phyloP scores from a whole-genome alignment of 2,888 invertebrate species.

The Brachyopa scutellaris region DNA sequence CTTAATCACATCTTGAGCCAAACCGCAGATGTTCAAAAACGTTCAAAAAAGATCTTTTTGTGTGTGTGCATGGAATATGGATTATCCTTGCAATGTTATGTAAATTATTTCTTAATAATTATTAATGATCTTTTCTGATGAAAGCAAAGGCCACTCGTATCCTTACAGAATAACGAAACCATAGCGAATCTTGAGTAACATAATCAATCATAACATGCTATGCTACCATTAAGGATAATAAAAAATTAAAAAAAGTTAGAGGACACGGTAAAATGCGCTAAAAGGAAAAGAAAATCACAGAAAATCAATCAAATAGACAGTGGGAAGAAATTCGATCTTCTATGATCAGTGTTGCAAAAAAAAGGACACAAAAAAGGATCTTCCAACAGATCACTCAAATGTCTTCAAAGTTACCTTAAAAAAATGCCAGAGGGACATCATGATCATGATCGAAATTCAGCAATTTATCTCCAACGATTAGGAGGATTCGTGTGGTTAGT shows the following conservation, averaged over 20 bases:
- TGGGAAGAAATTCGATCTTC: slow-evolving; percentile 50
- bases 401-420: slow-evolving; percentile 1
- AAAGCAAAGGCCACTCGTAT: slow-evolving; percentile 55
- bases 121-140: slow-evolving; percentile 58
- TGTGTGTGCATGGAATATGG: slow-evolving; percentile 59
- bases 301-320: slow-evolving; percentile 63
- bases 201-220: slow-evolving; percentile 55
- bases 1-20: slow-evolving; percentile 4
- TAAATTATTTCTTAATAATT: slow-evolving; percentile 71
- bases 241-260: background rate
- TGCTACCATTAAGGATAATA: slow-evolving; percentile 29
- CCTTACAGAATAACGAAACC: slow-evolving; percentile 6
- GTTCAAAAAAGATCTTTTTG: slow-evolving; percentile 11
- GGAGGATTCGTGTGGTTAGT: slow-evolving; percentile 25
- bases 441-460: slow-evolving; percentile 50
- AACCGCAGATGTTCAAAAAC: slow-evolving; percentile 64
- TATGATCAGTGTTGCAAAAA: slow-evolving; percentile 38
- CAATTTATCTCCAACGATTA: slow-evolving; percentile 62
- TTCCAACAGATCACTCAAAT: slow-evolving; percentile 44
- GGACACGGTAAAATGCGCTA: too few species aligned
- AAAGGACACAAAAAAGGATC: slow-evolving; percentile 32
- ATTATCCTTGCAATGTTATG: slow-evolving; percentile 70
- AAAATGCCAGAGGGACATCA: background rate
- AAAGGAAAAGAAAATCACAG: slow-evolving; percentile 5
- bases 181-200: slow-evolving; percentile 39